Evolutionary conservation across 2,888 invertebrate genomes (phyloP), one percentile per base, ranked within the genome.

Genomic region (Oxystoma pomonae): DNA sequence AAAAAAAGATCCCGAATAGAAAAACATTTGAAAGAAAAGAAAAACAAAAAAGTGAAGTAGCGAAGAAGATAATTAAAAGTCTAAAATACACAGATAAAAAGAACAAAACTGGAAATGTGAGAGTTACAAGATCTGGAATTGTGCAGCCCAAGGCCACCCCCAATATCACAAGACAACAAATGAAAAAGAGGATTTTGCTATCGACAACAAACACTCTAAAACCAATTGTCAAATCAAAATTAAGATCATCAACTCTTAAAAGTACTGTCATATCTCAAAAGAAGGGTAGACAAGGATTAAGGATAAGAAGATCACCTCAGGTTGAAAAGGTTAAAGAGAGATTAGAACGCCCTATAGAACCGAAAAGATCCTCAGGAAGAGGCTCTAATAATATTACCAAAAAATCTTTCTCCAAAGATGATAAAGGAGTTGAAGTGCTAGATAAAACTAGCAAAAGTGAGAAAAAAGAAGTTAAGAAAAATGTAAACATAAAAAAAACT

Each of bases 121-220:
- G 76, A 57, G 67, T 75, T 7, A 77, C 76, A 9, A 69, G 76
- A 63, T 75, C 77, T 12, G 73, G 70, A 21, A 57, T 71, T 35
- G 70, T 67, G 55, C 62, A 68, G 0, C 63, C 66, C 16, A 62
- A 67, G n/a, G 66, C 69, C 62, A 49, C 7, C 2, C 58, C 64
- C 5, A 22, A 35, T 55, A 17, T 35, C 22, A 50, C 57, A 9
- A 67, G 73, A 20, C 71, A 72, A 58, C 72, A 75, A 65, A 70
- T 74, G 3, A 76, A 74, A 67, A 70, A 73, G 59, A 64, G 72
- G 3, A 73, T 75, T 57, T 60, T 74, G 3, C 58, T 75, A 16
- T 69, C 73, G 9, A 68, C 69, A 16, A 68, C 72, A 0, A 67
- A 65, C 22, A 19, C 59, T 12, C 57, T 61, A 12, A 35, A 50